Conservation (phyloP, 2,797 vertebrate species). For the Sphenopsis melanotis region DNA sequence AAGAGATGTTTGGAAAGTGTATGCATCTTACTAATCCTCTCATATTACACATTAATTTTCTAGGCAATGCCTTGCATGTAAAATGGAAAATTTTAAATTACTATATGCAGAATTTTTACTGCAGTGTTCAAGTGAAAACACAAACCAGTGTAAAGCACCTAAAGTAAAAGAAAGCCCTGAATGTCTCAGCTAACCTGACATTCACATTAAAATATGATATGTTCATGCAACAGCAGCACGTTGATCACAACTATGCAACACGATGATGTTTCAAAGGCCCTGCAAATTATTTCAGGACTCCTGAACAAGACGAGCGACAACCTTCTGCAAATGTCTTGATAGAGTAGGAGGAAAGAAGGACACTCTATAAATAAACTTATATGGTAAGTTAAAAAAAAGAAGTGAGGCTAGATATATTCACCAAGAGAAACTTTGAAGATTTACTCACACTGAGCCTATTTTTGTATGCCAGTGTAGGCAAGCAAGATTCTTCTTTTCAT, state of each 20-base stretch:
- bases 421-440: slow-evolving; percentile 44
- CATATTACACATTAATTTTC: background rate
- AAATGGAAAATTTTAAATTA: background rate
- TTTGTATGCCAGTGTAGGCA: slow-evolving; percentile 30
- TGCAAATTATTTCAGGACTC: slow-evolving; percentile 61
- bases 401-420: slow-evolving; percentile 10
- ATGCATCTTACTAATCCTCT: background rate
- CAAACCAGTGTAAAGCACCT: background rate
- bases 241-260: slow-evolving; percentile 53
- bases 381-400: background rate
- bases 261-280: slow-evolving; percentile 61
- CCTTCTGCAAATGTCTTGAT: slow-evolving; percentile 38
- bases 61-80: background rate
- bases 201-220: slow-evolving; percentile 25
- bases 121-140: background rate
- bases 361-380: slow-evolving; percentile 47
- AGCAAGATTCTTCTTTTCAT: slow-evolving; percentile 38
- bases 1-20: background rate
- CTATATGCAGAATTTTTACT: background rate
- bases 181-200: background rate
- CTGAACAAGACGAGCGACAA: slow-evolving; percentile 26
- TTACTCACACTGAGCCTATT: slow-evolving; percentile 61
- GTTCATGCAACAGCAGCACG: slow-evolving; percentile 23
- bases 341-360: slow-evolving; percentile 52
- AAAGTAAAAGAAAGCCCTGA: background rate